Conservation (phyloP, 2,113 vertebrate genomes). For the Ceratotherium simum region DNA sequence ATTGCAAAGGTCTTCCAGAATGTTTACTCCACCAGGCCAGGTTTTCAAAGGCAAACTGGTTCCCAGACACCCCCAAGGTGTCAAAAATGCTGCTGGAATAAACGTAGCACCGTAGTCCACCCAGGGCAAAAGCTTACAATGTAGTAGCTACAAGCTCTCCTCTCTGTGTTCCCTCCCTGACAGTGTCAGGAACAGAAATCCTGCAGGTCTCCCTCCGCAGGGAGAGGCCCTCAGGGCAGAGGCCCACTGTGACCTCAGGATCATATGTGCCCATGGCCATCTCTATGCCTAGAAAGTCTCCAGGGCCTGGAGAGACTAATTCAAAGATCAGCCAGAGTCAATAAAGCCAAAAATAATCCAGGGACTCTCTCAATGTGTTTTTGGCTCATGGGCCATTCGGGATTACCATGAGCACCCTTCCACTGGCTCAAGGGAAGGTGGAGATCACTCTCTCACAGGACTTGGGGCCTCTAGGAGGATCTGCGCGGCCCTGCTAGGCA, state of each 20-base stretch:
- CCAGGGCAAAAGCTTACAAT: not conserved
- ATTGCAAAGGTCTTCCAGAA: not conserved
- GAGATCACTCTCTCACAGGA: not conserved
- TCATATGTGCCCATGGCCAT: not conserved
- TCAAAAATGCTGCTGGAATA: not conserved
- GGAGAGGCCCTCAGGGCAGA: not conserved
- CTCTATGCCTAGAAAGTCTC: not conserved
- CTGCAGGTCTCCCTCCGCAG: not conserved
- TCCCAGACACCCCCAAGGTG: not conserved
- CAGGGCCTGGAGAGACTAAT: not conserved
- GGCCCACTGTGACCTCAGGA: not conserved
- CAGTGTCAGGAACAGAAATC: not conserved
- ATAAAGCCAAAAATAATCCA: not conserved
- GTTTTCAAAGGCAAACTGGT: not conserved
- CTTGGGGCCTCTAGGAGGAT: rapidly evolving
- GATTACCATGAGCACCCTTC: not conserved
- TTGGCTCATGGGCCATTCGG: not conserved
- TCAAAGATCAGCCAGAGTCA: constrained; percentile 19
- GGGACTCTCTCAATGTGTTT: not conserved
- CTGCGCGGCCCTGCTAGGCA: not conserved
- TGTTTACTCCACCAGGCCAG: not conserved
- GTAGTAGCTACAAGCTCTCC: not conserved
- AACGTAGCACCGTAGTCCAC: not conserved
- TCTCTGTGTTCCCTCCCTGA: not conserved
- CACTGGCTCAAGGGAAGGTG: not conserved